phyloP scores from a whole-genome alignment of 1,140 invertebrate genomes.

The Zaprionus vittiger region DNA sequence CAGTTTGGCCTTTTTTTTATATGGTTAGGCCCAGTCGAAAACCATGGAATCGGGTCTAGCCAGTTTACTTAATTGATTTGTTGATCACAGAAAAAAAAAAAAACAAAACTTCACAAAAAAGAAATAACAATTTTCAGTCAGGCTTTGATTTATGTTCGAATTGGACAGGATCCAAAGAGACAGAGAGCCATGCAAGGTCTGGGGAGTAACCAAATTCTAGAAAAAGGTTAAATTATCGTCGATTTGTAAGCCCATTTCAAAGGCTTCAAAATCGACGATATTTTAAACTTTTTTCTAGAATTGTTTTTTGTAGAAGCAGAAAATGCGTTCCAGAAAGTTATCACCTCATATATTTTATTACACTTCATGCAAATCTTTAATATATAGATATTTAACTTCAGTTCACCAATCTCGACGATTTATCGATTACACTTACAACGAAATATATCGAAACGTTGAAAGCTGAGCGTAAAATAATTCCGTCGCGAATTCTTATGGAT shows the following conservation, averaged over 20 bases:
- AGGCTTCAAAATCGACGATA: too few species aligned
- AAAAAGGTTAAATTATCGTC: too few species aligned
- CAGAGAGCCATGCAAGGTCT: background rate
- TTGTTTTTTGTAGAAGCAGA: too few species aligned
- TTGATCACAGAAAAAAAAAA: conserved; percentile 12
- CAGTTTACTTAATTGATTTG: conserved; percentile 34
- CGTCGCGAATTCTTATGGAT: conserved; percentile 73
- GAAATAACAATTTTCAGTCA: conserved; percentile 26
- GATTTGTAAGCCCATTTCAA: too few species aligned
- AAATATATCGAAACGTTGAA: conserved; percentile 78
- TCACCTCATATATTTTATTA: background rate
- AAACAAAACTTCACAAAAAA: conserved; percentile 12
- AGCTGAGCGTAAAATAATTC: conserved; percentile 78
- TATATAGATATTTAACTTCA: background rate
- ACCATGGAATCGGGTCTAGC: conserved; percentile 32
- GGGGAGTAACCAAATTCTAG: background rate
- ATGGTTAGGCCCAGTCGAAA: conserved; percentile 23
- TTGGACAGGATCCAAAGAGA: background rate
- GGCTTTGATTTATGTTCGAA: conserved; percentile 22
- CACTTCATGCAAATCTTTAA: background rate
- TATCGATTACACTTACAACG: conserved; percentile 69
- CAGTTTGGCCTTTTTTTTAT: conserved; percentile 9
- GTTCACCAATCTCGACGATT: background rate
- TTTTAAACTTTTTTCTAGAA: too few species aligned
- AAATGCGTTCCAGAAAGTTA: too few species aligned